Evolutionary conservation across 1,140 invertebrate genomes (phyloP).

Genomic region (Aphelenchoides avenae): DNA sequence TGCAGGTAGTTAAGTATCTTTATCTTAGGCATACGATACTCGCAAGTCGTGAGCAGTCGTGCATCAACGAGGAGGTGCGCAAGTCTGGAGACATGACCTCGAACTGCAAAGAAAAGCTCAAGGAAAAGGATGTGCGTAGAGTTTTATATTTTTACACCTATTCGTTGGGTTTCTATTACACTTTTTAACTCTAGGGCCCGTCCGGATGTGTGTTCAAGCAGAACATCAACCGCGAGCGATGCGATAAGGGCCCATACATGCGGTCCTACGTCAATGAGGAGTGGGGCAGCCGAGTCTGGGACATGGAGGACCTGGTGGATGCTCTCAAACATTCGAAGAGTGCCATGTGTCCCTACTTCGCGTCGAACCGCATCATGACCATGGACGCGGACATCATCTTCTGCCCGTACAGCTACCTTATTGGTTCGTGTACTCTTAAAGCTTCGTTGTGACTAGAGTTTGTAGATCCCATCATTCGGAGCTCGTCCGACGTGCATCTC

Average conservation of each 20-base stretch:
- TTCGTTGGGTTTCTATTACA: too few relatives aligned
- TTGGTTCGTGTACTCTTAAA: slow-evolving; percentile 63
- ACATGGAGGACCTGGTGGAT: slow-evolving; percentile 69
- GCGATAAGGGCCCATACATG: too few relatives aligned
- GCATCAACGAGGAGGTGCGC: slow-evolving; percentile 67
- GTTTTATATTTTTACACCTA: too few relatives aligned
- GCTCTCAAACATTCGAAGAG: slow-evolving; percentile 7
- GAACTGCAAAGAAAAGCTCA: slow-evolving; percentile 68
- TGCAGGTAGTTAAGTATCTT: too few relatives aligned
- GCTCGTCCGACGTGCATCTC: slow-evolving; percentile 63
- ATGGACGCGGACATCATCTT: slow-evolving; percentile 71
- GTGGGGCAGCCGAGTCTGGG: slow-evolving; percentile 62
- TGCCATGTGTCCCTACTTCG: slow-evolving; percentile 72
- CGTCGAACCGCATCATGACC: slow-evolving; percentile 65
- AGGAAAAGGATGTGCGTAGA: slow-evolving; percentile 55
- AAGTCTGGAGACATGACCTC: slow-evolving; percentile 68
- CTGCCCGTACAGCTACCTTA: slow-evolving; percentile 79
- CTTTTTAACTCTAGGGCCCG: too few relatives aligned
- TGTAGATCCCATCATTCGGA: slow-evolving; percentile 51
- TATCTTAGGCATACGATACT: slow-evolving; percentile 74
- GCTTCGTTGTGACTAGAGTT: neutral
- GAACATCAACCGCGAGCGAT: too few relatives aligned
- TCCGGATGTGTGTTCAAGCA: too few relatives aligned
- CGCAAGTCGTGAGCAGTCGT: slow-evolving; percentile 72
- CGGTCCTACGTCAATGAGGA: slow-evolving; percentile 24